Base-by-base conservation (phyloP, 2,888 invertebrate species). In the Mechanitis mazaeus region DNA sequence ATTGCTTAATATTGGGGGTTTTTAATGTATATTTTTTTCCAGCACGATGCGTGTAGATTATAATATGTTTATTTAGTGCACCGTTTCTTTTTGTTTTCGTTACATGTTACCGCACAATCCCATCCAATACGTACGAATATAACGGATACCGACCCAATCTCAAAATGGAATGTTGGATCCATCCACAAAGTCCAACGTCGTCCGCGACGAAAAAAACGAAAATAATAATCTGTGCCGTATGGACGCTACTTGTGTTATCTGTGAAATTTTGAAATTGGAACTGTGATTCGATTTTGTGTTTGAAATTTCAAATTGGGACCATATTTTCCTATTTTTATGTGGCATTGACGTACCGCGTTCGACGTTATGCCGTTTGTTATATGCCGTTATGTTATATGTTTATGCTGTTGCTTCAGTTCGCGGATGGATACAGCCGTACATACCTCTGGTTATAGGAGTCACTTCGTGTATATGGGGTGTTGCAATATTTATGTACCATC, bases 401-500 rank as follows among this genome's bases (percentile, higher is more conserved):
- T 84, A 83, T 84, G 80, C 75, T 82, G 71, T 69, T 62, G 54
- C 61, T 66, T 70, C 81, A 93, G 93, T 92, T 91, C 91, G 92
- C 72, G 78, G 74, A 64, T 89, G 92, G 87, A 90, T 92, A 84
- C 89, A 91, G 81, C 91, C 91, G 77, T 92, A 93, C 76, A 85
- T 95, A 91, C 95, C 96, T 78, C 91, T 96, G 87, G 94, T 95
- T 93, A 93, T 96, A 91, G 96, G 96, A 87, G 94, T 96, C 84
- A 95, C 96, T 81, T 95, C 95, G 83, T 96, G 96, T 92, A 92
- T 96, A 87, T 96, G 96, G 95, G 96, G 96, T 84, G 86, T 91
- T 54, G 89, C 89, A n/a, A 83, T 91, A 63, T 80, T 90, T 59
- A 83, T 89, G 3, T 91, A 89, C 65, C 87, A 89, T 73, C 85